Conservation (phyloP, 2,888 invertebrate genomes). For the Ochropacha duplaris region DNA sequence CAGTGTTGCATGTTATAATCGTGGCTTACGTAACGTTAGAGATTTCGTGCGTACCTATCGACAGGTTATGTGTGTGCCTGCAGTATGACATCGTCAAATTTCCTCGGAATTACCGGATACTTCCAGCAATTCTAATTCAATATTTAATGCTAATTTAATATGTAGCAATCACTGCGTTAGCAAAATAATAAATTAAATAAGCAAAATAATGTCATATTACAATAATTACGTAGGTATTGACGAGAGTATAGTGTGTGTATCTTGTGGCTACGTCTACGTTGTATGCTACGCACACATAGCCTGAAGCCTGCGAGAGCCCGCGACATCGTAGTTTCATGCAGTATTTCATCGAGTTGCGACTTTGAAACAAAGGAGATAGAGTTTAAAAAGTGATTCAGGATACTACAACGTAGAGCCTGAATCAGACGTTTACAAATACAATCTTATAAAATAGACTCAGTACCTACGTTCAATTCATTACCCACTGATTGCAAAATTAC, state of each 20-base stretch:
- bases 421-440: slow-evolving; percentile 36
- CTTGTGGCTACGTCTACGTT: slow-evolving; percentile 30
- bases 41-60: slow-evolving; percentile 58
- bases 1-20: slow-evolving; percentile 65
- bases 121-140: too few relatives aligned
- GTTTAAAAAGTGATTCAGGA: slow-evolving; percentile 28
- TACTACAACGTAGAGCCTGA: slow-evolving; percentile 19
- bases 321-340: slow-evolving; percentile 34
- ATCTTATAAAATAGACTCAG: slow-evolving; percentile 1
- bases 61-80: slow-evolving; percentile 64
- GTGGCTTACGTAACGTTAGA: slow-evolving; percentile 70
- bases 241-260: slow-evolving; percentile 22
- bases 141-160: neutral
- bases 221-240: slow-evolving; percentile 14
- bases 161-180: neutral
- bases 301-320: slow-evolving; percentile 31
- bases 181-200: neutral
- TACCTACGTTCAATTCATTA: neutral
- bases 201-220: slow-evolving; percentile 2
- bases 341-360: slow-evolving; percentile 35
- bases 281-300: slow-evolving; percentile 47
- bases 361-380: slow-evolving; percentile 28
- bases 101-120: neutral
- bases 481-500: neutral
- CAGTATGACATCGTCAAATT: slow-evolving; percentile 7